Percentiles rank a stretch among this genome's conserved stretches.
phyloP scores from a whole-genome alignment of 2,113 vertebrate genomes.

The Nerophis ophidion region DNA sequence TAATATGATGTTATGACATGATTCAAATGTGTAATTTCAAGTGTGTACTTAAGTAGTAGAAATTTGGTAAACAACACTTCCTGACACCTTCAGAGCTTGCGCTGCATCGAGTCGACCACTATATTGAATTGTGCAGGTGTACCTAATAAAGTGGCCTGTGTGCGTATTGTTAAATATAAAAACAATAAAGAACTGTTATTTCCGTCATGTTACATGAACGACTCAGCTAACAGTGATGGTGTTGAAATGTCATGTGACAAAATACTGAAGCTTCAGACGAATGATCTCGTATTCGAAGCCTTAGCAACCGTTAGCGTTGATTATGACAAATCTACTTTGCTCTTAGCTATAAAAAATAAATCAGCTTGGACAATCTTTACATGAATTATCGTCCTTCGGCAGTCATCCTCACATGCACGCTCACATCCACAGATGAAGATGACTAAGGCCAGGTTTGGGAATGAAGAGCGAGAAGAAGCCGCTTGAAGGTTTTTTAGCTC shows the following conservation, averaged over 20 bases:
- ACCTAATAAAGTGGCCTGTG: neutral
- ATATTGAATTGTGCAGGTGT: neutral
- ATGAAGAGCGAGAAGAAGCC: constrained; percentile 63
- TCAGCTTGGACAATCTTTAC: constrained; percentile 58
- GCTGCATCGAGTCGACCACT: too few relatives aligned
- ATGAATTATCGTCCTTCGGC: constrained; percentile 43
- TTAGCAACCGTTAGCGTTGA: constrained; percentile 30
- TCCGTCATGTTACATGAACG: constrained; percentile 15
- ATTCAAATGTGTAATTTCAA: too few relatives aligned
- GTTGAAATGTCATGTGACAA: constrained; percentile 23
- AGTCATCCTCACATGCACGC: constrained; percentile 31
- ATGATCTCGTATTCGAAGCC: constrained; percentile 26
- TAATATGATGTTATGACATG: too few relatives aligned
- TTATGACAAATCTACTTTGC: constrained; percentile 50
- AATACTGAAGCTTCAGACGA: constrained; percentile 14
- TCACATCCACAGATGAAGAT: constrained; percentile 48
- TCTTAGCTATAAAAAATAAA: constrained; percentile 74
- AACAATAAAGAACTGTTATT: constrained; percentile 13
- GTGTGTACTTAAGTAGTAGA: too few relatives aligned
- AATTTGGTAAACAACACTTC: too few relatives aligned
- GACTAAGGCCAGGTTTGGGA: constrained; percentile 75
- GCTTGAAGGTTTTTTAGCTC: constrained; percentile 61
- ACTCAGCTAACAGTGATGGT: constrained; percentile 15
- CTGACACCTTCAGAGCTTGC: too few relatives aligned
- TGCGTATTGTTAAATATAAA: neutral